A percentile compares a stretch with the other conserved stretches of the same genome.
These are phyloP conservation scores for Caenorhabditis sp. DNA, from an alignment of 2,888 invertebrate species.

Conservation along the genomic window DNA sequence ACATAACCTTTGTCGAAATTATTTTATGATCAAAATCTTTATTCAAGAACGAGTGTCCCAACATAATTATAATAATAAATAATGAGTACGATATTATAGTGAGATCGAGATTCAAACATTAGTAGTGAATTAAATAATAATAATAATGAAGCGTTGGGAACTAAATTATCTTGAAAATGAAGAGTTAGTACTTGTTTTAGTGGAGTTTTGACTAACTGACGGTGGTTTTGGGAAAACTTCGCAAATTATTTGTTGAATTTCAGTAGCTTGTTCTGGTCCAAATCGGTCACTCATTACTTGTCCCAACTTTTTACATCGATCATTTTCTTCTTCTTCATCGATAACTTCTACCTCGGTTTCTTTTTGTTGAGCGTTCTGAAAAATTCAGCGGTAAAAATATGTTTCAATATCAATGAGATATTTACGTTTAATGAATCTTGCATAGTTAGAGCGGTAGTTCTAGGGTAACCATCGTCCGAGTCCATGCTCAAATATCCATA, in stretches of 20 bases:
- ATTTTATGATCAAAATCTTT: too few species aligned
- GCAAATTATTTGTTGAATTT: slow-evolving; percentile 33
- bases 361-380: neutral
- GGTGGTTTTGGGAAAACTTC: slow-evolving; percentile 15
- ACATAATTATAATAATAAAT: too few species aligned
- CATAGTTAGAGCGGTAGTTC: slow-evolving; percentile 27
- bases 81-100: too few species aligned
- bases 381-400: too few species aligned
- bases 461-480: slow-evolving; percentile 21
- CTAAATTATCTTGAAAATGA: neutral
- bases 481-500: slow-evolving; percentile 49
- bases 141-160: neutral
- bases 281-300: slow-evolving; percentile 13
- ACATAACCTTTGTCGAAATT: too few species aligned
- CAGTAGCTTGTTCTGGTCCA: slow-evolving; percentile 19
- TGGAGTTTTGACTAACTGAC: neutral
- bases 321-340: neutral
- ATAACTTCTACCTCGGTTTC: neutral
- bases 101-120: too few species aligned
- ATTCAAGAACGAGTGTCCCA: too few species aligned
- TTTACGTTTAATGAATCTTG: slow-evolving; percentile 28
- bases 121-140: too few species aligned
- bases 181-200: neutral
- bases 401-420: too few species aligned
- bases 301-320: slow-evolving; percentile 5